A percentile compares a stretch with the other conserved stretches of the same genome.
phyloP scores from a whole-genome alignment of 2,888 invertebrate species.

The Schizaphis graminum region DNA sequence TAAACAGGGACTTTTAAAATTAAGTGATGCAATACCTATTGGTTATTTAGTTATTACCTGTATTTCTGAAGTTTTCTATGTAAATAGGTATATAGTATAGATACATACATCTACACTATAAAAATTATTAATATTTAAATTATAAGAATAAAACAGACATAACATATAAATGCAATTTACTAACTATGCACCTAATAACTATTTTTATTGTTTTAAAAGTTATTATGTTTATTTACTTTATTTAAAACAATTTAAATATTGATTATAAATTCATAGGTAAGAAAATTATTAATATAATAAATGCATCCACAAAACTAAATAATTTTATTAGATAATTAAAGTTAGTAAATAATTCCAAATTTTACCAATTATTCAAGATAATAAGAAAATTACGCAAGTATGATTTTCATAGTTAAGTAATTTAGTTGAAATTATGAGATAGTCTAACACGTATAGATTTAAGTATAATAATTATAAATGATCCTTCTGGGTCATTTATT shows the following conservation, averaged over 20 bases:
- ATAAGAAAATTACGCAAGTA: neutral
- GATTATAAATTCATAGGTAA: neutral
- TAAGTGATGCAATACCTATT: constrained; percentile 7
- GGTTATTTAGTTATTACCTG: neutral
- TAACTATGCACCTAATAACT: neutral
- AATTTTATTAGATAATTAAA: neutral
- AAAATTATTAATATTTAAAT: neutral
- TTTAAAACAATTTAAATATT: neutral
- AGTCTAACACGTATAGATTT: too few species aligned
- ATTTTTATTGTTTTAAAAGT: neutral
- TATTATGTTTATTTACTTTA: neutral
- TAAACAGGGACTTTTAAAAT: constrained; percentile 5
- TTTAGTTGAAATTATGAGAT: neutral
- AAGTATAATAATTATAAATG: neutral
- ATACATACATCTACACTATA: neutral
- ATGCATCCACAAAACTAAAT: neutral
- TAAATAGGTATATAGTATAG: neutral
- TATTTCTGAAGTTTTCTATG: neutral
- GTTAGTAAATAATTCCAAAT: neutral
- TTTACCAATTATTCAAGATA: neutral
- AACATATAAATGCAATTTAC: neutral
- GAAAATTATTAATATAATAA: neutral
- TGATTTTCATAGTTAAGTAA: neutral
- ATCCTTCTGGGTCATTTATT: neutral
- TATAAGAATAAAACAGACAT: neutral